These are phyloP conservation scores for Drosophila silvestris DNA, from an alignment of 2,888 invertebrate genomes.

Conservation along the genomic window DNA sequence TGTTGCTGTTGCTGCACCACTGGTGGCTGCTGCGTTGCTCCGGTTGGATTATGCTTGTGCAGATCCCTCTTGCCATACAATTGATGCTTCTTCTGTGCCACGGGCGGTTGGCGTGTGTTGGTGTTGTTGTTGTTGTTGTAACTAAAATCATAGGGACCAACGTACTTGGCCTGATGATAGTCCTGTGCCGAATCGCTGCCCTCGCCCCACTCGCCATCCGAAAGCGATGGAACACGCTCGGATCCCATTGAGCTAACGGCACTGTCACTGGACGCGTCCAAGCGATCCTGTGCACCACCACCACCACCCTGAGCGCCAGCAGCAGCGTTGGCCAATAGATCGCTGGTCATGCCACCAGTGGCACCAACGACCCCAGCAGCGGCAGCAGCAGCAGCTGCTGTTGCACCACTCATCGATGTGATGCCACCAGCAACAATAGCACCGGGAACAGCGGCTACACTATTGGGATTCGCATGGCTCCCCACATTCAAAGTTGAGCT, in stretches of 20 bases:
- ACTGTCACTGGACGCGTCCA: slow-evolving; percentile 95
- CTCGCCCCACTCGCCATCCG: slow-evolving; percentile 96
- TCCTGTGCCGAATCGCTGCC: slow-evolving; percentile 94
- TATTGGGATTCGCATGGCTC: slow-evolving; percentile 56
- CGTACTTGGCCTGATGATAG: slow-evolving; percentile 87
- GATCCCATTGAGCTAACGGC: slow-evolving; percentile 97
- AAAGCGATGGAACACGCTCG: slow-evolving; percentile 94
- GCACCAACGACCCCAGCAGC: slow-evolving; percentile 56
- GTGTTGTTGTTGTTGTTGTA: slow-evolving; percentile 86
- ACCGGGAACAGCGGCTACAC: slow-evolving; percentile 32
- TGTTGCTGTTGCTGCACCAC: slow-evolving; percentile 43
- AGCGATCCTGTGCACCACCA: slow-evolving; percentile 86
- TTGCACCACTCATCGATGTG: slow-evolving; percentile 60
- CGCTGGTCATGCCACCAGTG: slow-evolving; percentile 82
- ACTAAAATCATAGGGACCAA: slow-evolving; percentile 89
- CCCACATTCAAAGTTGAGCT: slow-evolving; percentile 64
- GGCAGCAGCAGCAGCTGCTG: not conserved
- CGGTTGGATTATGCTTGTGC: slow-evolving; percentile 87
- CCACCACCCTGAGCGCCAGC: slow-evolving; percentile 84
- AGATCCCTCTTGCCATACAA: slow-evolving; percentile 96
- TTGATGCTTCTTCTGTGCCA: slow-evolving; percentile 96
- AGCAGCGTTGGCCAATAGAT: slow-evolving; percentile 69
- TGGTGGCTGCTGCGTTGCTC: slow-evolving; percentile 51
- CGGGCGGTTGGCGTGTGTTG: slow-evolving; percentile 87
- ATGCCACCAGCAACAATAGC: slow-evolving; percentile 53